Base-by-base conservation (phyloP, 1,140 invertebrate species). In the Watersipora subatra region DNA sequence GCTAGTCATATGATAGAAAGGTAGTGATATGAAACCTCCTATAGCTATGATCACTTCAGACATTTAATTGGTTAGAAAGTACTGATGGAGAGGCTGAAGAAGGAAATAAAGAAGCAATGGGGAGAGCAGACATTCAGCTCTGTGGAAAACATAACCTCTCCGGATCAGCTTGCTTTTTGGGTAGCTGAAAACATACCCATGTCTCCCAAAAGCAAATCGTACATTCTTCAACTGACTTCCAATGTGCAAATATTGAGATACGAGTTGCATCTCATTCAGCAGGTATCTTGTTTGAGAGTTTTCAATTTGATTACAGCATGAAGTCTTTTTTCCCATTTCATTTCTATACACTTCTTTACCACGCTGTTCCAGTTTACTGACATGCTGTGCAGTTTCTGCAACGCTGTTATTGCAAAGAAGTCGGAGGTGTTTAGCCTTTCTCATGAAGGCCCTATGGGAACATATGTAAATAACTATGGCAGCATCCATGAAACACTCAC, bases 401-500 rank as follows among this genome's bases (percentile, higher is more conserved):
- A 79, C 25, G 69, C 72, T 12, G 71, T 79, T 17, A 84, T 92
- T 57, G 86, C 86, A 19, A 81, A 85, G 67, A 87, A 86, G 58
- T 83, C 80, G 1, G 84, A 91, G 70, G 83, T 91, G 34, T 89
- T 93, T 76, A 85, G 87, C 55, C 90, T 92, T 88, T 88, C 88
- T 19, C 84, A 85, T 65, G 87, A 90, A 74, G 90, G 90, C 0
- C 85, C 89, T 0, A 86, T 90, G 76, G 86, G 85, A 46, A 88
- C 89, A 56, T 93, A 89, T 75, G 88, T 89, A 17, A 93, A 93
- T 82, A 85, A 87, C 61, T 81, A 81, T 68, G 90, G 90, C 30
- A 82, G 86, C 73, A 86, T 91, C 62, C 88, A 90, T 75, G 90
- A 92, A 75, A 90, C 87, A 0, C 78, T 92, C 17, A 92, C 90